These are phyloP conservation scores for Sphaeridia pumilis DNA, from an alignment of 2,888 invertebrate species.

Conservation along the genomic window DNA sequence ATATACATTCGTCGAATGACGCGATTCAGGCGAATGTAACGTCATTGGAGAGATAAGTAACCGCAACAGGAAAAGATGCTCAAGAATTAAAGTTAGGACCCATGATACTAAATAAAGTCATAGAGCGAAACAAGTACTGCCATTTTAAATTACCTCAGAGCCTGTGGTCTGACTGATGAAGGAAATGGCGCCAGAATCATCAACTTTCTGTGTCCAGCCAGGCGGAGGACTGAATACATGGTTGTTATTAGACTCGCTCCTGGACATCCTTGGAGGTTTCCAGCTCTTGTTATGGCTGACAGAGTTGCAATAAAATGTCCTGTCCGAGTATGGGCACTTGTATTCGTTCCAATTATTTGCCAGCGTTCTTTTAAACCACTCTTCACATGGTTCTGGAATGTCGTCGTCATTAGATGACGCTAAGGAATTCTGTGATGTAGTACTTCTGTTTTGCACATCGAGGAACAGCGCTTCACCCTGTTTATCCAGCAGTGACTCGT, in stretches of 20 bases:
- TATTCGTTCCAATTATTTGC: conserved; percentile 34
- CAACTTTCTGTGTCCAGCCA: conserved; percentile 44
- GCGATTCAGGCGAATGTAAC: no score
- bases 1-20: no score
- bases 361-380: conserved; percentile 22
- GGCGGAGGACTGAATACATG: conserved; percentile 38
- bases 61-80: no score
- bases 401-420: background rate
- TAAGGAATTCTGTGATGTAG: background rate
- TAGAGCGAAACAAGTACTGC: no score
- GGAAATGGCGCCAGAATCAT: conserved; percentile 42
- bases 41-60: no score
- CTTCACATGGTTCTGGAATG: conserved; percentile 6
- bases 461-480: background rate
- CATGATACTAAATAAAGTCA: no score
- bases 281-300: conserved; percentile 29
- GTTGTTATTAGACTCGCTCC: conserved; percentile 15
- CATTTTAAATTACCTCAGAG: conserved; percentile 42
- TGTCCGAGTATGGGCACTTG: conserved; percentile 19
- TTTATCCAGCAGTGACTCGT: background rate
- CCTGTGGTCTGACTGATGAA: conserved; percentile 44
- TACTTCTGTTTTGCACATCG: background rate
- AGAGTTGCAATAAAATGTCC: conserved; percentile 34
- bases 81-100: no score
- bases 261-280: conserved; percentile 32